These are phyloP conservation scores for Mellivora capensis DNA, from an alignment of 2,113 vertebrate genomes.

Conservation along the genomic window DNA sequence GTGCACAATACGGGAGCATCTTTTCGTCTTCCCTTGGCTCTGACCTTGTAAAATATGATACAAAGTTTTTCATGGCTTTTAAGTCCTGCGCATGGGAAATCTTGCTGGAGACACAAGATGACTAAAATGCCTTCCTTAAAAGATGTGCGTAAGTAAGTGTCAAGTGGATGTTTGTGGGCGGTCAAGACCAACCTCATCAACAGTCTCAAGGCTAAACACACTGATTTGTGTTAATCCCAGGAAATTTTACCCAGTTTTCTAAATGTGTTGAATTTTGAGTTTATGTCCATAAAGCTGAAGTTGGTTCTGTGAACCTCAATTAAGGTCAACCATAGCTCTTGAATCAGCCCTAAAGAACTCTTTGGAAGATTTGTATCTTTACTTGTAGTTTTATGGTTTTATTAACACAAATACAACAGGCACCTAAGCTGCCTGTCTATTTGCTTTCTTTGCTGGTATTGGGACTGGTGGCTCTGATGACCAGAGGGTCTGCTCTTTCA, in stretches of 20 bases:
- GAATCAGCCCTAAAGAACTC: background rate
- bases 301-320: background rate
- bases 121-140: background rate
- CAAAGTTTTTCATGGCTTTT: background rate
- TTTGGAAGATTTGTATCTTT: background rate
- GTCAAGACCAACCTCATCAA: background rate
- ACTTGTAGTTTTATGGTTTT: background rate
- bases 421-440: background rate
- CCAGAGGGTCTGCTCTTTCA: background rate
- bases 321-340: background rate
- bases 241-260: conserved; percentile 4
- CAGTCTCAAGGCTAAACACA: background rate
- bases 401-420: background rate
- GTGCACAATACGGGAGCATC: background rate
- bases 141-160: background rate
- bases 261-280: background rate
- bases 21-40: background rate
- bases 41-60: conserved; percentile 7
- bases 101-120: background rate
- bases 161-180: background rate
- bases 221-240: background rate
- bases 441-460: background rate
- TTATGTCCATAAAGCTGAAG: background rate
- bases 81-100: background rate
- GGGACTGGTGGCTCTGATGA: background rate